Evolutionary conservation across 2,888 invertebrate species (phyloP), one percentile per base, ranked within the genome.

Genomic region (Drosophila mayaguana): DNA sequence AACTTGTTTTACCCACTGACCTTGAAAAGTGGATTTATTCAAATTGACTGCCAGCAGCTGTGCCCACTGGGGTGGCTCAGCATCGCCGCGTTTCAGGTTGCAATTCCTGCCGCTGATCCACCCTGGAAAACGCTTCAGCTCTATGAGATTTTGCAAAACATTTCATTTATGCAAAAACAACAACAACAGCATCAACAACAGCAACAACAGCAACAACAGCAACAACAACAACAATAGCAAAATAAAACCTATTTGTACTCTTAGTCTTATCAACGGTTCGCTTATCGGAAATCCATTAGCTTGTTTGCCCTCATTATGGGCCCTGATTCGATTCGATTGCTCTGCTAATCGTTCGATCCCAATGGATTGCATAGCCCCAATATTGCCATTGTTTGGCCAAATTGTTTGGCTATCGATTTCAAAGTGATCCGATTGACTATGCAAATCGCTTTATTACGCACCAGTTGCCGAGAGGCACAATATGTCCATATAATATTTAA

Each of bases 1-100:
- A 86, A 88, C 89, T 87, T 90, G 90, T 89, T 89, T 84, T 91
- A 91, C 80, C 90, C 88, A 91, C 87, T 92, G 92, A 92, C 92
- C 92, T 92, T 92, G 91, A 92, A 92, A 91, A 92, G 86, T 85
- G 87, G 84, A 88, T 91, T 89, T 83, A 67, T 85, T 82, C 74
- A 82, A 83, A 82, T 83, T 79, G 67, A 78, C 75, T 78, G 78
- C 64, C 63, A 55, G 75, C 83, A 76, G 84, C 81, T 83, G 83
- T 68, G 79, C 57, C 53, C 68, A 54, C 53, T 54, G 59, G 87
- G 87, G 86, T 84, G 81, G 77, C 46, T 74, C 51, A 20, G 51
- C 42, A 59, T 70, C 56, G 16, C 25, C 16, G 16, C 34, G 71
- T 59, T 63, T 81, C 81, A 79, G 80, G 78, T 86, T 81, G 84